Percentiles rank a stretch among this genome's conserved stretches.
These are phyloP conservation scores for Sinodicranocentrus sp. DNA, from an alignment of 2,888 invertebrate species.

Conservation along the genomic window DNA sequence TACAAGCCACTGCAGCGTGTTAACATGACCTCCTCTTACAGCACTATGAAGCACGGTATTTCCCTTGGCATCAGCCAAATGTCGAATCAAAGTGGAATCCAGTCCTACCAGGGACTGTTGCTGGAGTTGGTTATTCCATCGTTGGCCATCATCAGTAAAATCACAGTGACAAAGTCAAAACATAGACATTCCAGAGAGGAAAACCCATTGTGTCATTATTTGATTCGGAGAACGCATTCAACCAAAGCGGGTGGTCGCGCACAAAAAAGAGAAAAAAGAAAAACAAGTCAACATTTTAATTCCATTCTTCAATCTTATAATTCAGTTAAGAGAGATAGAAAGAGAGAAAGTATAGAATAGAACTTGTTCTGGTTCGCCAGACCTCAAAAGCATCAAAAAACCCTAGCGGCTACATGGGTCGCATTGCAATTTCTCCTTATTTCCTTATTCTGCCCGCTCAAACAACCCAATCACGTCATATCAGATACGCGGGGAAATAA, in stretches of 20 bases:
- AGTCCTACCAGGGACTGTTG: slow-evolving; percentile 77
- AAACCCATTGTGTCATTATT: slow-evolving; percentile 16
- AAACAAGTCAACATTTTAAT: slow-evolving; percentile 60
- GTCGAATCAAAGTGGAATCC: slow-evolving; percentile 78
- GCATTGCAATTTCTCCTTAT: slow-evolving; percentile 41
- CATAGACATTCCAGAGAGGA: not conserved
- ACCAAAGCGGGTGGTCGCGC: not conserved
- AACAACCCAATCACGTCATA: slow-evolving; percentile 37
- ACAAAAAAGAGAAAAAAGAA: slow-evolving; percentile 6
- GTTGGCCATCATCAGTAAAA: slow-evolving; percentile 16
- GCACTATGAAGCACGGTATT: slow-evolving; percentile 78
- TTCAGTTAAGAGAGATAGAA: slow-evolving; percentile 41
- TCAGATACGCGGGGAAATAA: slow-evolving; percentile 31
- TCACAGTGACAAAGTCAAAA: not conserved
- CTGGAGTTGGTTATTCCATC: slow-evolving; percentile 66
- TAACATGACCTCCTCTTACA: slow-evolving; percentile 78
- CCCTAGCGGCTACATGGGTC: slow-evolving; percentile 37
- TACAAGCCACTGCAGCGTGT: slow-evolving; percentile 78
- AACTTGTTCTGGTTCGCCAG: slow-evolving; percentile 57
- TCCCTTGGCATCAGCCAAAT: slow-evolving; percentile 78
- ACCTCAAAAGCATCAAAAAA: slow-evolving; percentile 55
- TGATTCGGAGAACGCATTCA: slow-evolving; percentile 28
- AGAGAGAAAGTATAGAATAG: slow-evolving; percentile 24
- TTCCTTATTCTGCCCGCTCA: not conserved
- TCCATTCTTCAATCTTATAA: slow-evolving; percentile 56